phyloP scores from a whole-genome alignment of 2,113 vertebrate species.

The Corvus hawaiiensis region DNA sequence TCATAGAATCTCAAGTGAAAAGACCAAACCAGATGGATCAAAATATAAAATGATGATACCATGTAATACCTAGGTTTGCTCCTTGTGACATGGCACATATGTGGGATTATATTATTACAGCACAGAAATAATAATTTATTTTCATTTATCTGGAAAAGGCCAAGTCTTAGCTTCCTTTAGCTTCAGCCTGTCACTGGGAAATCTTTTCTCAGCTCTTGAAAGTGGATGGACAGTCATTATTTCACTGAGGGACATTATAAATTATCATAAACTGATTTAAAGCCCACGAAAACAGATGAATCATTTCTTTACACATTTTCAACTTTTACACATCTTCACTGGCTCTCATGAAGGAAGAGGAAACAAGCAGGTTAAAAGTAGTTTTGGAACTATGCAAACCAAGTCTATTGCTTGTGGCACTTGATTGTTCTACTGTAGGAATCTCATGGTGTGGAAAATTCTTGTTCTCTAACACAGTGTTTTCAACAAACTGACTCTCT shows the following conservation, averaged over 20 bases:
- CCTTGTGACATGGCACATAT: background rate
- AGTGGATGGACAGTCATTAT: fast-evolving
- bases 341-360: background rate
- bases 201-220: background rate
- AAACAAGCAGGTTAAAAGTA: background rate
- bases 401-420: background rate
- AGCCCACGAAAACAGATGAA: background rate
- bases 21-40: background rate
- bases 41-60: background rate
- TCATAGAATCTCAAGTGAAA: background rate
- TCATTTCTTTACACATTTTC: background rate
- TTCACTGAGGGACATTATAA: background rate
- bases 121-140: background rate
- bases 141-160: background rate
- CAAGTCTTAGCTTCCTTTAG: background rate
- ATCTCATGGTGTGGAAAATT: background rate
- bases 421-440: background rate
- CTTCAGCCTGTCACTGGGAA: background rate
- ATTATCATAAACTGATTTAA: background rate
- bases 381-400: background rate
- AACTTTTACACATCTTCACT: background rate
- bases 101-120: background rate
- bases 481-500: background rate
- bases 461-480: background rate
- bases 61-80: background rate